Conservation (phyloP, 1,140 invertebrate species). For the Trissolcus basalis region DNA sequence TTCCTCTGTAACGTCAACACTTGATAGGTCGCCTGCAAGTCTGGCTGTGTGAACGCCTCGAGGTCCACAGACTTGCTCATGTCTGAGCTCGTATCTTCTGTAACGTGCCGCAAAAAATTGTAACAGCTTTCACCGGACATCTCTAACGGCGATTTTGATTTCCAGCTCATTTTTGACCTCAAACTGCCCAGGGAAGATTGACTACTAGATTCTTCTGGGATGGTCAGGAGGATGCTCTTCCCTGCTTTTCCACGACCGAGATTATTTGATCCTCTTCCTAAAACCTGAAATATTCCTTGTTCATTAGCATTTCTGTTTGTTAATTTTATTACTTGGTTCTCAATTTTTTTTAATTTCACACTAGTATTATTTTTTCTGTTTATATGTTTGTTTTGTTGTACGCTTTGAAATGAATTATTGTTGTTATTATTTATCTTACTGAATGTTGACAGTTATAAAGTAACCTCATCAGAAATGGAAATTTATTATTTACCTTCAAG, state of each 20-base stretch:
- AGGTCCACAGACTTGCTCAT: constrained; percentile 44
- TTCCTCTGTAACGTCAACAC: constrained; percentile 67
- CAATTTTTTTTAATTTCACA: neutral
- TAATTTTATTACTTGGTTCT: too few species aligned
- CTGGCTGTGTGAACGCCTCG: constrained; percentile 50
- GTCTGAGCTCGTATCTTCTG: constrained; percentile 63
- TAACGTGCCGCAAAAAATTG: constrained; percentile 43
- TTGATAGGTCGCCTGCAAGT: constrained; percentile 65
- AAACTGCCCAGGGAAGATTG: constrained; percentile 9
- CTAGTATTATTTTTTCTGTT: too few species aligned
- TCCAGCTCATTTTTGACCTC: constrained; percentile 28
- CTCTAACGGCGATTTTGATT: constrained; percentile 56
- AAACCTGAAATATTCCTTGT: too few species aligned
- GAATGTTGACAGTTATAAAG: neutral
- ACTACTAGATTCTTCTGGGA: constrained; percentile 52
- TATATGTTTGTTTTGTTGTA: too few species aligned
- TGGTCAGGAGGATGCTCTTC: constrained; percentile 59
- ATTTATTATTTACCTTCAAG: constrained; percentile 21
- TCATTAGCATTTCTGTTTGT: too few species aligned
- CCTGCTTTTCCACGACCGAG: constrained; percentile 29
- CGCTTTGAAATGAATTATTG: too few species aligned
- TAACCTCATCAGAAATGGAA: too few species aligned
- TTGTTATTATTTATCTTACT: constrained; percentile 1
- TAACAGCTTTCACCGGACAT: constrained; percentile 56
- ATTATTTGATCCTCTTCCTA: constrained; percentile 22